A percentile compares a stretch with the other conserved stretches of the same genome.
Evolutionary conservation across 1,140 invertebrate species (phyloP).

Genomic region (Drosophila suzukii): DNA sequence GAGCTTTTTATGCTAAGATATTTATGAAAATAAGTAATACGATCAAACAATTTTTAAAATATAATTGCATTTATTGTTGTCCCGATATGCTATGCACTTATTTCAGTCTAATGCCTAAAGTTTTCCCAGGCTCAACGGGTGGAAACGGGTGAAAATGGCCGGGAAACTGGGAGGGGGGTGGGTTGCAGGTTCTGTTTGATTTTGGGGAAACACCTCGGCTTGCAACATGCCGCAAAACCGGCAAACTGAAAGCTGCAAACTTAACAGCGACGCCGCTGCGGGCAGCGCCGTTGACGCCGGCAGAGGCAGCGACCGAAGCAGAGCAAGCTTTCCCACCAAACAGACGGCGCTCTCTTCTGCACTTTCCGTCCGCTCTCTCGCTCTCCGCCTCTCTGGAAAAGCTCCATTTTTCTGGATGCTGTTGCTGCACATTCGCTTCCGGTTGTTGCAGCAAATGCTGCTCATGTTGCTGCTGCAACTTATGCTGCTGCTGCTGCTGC

Average conservation of each 20-base stretch:
- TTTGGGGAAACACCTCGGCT: slow-evolving; percentile 36
- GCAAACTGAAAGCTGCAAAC: slow-evolving; percentile 57
- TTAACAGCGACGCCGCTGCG: slow-evolving; percentile 26
- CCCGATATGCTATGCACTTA: not conserved
- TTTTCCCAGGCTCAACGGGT: not conserved
- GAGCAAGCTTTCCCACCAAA: slow-evolving; percentile 17
- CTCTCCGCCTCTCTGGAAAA: slow-evolving; percentile 9
- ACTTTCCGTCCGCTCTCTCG: slow-evolving; percentile 2
- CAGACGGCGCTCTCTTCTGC: slow-evolving; percentile 5
- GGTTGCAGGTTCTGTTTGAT: slow-evolving; percentile 27
- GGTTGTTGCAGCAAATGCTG: slow-evolving; percentile 59
- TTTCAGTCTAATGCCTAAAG: not conserved
- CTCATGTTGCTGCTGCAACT: slow-evolving; percentile 15
- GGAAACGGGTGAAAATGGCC: not conserved
- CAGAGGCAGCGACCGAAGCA: not conserved
- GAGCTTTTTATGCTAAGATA: not conserved
- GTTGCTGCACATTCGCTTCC: slow-evolving; percentile 62
- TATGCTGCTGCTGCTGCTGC: not conserved
- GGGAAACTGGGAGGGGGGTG: no score
- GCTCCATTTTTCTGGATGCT: slow-evolving; percentile 43
- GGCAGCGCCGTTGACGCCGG: not conserved
- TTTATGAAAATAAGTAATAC: not conserved
- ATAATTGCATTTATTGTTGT: not conserved
- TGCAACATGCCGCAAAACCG: slow-evolving; percentile 47
- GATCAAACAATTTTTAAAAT: not conserved